These are phyloP conservation scores for Baronia brevicornis DNA, from an alignment of 2,888 invertebrate species.

Conservation along the genomic window DNA sequence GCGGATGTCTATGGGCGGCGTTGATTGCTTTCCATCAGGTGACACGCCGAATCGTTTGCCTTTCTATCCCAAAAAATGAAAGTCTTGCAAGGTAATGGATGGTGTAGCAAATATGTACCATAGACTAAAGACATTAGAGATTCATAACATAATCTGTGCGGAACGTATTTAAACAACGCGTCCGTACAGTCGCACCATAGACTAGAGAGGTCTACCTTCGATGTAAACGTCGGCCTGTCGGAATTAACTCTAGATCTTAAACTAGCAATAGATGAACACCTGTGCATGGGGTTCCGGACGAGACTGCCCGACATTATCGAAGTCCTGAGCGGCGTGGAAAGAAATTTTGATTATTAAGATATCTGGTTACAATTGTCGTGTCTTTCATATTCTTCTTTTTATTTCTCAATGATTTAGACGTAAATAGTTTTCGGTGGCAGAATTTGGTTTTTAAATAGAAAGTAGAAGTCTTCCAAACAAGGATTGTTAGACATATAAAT, in stretches of 20 bases:
- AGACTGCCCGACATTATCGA: conserved; percentile 68
- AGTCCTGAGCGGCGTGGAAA: conserved; percentile 60
- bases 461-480: too few relatives aligned
- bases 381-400: too few relatives aligned
- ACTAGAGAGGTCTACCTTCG: conserved; percentile 34
- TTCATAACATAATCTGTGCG: conserved; percentile 51
- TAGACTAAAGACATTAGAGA: conserved; percentile 44
- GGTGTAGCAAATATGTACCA: conserved; percentile 52
- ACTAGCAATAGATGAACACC: conserved; percentile 45
- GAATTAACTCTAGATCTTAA: conserved; percentile 19
- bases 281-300: conserved; percentile 71
- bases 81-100: conserved; percentile 51
- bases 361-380: conserved; percentile 4
- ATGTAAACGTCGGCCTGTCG: conserved; percentile 21
- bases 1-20: too few relatives aligned
- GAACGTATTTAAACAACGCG: conserved; percentile 45
- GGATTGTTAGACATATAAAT: too few relatives aligned
- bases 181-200: conserved; percentile 59
- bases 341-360: conserved; percentile 8
- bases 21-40: too few relatives aligned
- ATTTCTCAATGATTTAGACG: too few relatives aligned
- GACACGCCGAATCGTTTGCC: too few relatives aligned
- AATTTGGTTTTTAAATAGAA: too few relatives aligned
- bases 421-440: too few relatives aligned
- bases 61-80: too few relatives aligned